phyloP scores from a whole-genome alignment of 2,888 invertebrate species.

The Brenthis daphne region DNA sequence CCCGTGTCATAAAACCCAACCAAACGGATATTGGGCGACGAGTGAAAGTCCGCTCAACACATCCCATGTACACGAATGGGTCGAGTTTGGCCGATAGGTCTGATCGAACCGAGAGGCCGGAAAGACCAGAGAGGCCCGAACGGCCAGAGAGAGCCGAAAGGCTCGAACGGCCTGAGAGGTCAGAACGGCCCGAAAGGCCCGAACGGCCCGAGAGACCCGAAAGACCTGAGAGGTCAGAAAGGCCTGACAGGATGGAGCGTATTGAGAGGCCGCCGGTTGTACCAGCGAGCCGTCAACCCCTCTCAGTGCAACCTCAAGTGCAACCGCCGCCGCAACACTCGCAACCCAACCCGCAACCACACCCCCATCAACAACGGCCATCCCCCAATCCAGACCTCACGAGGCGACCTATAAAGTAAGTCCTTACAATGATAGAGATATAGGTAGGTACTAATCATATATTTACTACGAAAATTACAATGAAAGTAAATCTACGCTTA shows the following conservation, averaged over 20 bases:
- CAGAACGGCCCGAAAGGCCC: conserved; percentile 49
- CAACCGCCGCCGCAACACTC: conserved; percentile 24
- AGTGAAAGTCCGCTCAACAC: conserved; percentile 86
- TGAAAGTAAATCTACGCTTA: too few species aligned
- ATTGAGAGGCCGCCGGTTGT: conserved; percentile 47
- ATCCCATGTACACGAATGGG: conserved; percentile 65
- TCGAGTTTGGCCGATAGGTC: conserved; percentile 54
- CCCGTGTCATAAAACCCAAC: conserved; percentile 96
- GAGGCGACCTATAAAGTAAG: conserved; percentile 88
- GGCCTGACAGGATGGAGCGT: conserved; percentile 45
- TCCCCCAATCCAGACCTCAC: conserved; percentile 86
- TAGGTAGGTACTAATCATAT: neutral
- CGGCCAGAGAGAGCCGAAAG: conserved; percentile 55
- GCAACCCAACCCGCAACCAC: conserved; percentile 57
- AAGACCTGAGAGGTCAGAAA: conserved; percentile 48
- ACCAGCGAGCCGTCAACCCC: conserved; percentile 46
- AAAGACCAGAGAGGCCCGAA: conserved; percentile 56
- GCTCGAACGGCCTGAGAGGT: conserved; percentile 46
- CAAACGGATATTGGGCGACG: conserved; percentile 94
- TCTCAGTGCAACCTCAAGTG: conserved; percentile 15
- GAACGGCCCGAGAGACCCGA: conserved; percentile 57
- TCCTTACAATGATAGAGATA: conserved; percentile 38
- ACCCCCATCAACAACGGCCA: conserved; percentile 72
- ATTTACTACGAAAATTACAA: neutral
- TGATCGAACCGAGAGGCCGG: conserved; percentile 55